phyloP scores from a whole-genome alignment of 2,113 vertebrate species.

The Lipophrys pholis region DNA sequence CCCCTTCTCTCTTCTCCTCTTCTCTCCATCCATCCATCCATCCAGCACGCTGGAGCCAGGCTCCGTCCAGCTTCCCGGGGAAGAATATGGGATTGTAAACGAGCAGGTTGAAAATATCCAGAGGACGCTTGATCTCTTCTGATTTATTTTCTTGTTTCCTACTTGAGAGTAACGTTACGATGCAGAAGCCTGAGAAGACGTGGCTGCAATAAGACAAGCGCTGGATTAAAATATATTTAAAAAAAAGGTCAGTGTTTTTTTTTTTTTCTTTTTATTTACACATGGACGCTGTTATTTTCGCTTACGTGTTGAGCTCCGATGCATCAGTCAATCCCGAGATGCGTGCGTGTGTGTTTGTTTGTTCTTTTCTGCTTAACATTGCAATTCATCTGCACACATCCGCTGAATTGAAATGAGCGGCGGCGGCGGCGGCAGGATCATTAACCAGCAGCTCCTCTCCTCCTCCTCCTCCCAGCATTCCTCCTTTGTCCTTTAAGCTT shows the following conservation, averaged over 20 bases:
- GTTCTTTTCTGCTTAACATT: slow-evolving; percentile 6
- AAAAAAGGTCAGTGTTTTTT: slow-evolving; percentile 53
- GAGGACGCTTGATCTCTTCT: slow-evolving; percentile 9
- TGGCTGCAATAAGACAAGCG: slow-evolving; percentile 29
- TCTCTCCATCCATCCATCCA: slow-evolving; percentile 53
- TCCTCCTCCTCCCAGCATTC: slow-evolving; percentile 54
- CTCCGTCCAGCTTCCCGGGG: too few relatives aligned
- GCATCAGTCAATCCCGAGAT: too few relatives aligned
- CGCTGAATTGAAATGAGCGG: slow-evolving; percentile 31
- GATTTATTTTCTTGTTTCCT: neutral
- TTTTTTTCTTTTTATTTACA: too few relatives aligned
- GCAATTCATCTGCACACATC: slow-evolving; percentile 12
- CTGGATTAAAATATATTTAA: slow-evolving; percentile 19
- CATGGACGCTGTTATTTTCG: slow-evolving; percentile 10
- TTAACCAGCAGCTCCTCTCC: slow-evolving; percentile 57
- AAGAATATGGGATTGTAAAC: neutral
- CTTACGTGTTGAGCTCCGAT: neutral
- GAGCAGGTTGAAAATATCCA: neutral
- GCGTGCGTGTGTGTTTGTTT: neutral
- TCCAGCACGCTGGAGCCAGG: slow-evolving; percentile 29
- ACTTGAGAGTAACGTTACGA: slow-evolving; percentile 31
- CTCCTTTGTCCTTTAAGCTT: slow-evolving; percentile 6
- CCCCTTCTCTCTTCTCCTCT: slow-evolving; percentile 7
- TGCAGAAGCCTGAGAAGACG: slow-evolving; percentile 34
- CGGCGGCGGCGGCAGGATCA: slow-evolving; percentile 27